Percentiles rank a stretch among this genome's conserved stretches.
phyloP scores from a whole-genome alignment of 2,888 invertebrate species.

The Unio pictorum region DNA sequence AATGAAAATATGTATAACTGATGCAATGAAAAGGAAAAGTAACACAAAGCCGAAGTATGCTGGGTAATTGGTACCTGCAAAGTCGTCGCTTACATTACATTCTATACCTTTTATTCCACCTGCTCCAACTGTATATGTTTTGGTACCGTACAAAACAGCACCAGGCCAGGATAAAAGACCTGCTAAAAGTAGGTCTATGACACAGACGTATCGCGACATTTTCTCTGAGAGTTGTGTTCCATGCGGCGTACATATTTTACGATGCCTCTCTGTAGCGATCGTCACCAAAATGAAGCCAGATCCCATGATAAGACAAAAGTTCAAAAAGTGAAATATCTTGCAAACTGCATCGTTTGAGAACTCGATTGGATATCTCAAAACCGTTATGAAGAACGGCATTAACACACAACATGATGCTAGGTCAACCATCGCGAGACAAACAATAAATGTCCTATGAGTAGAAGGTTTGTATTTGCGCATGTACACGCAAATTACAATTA shows the following conservation, averaged over 20 bases:
- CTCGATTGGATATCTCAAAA: too few relatives aligned
- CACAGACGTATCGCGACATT: conserved; percentile 25
- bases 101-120: conserved; percentile 34
- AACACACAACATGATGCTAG: too few relatives aligned
- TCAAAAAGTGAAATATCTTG: too few relatives aligned
- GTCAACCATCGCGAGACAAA: too few relatives aligned
- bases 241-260: conserved; percentile 49
- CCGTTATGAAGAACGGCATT: too few relatives aligned
- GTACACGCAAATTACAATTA: too few relatives aligned
- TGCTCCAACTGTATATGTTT: conserved; percentile 29
- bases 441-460: too few relatives aligned
- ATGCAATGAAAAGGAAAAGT: conserved; percentile 13
- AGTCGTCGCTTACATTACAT: conserved; percentile 41
- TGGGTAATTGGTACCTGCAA: conserved; percentile 33
- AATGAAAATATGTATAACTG: too few relatives aligned
- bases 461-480: too few relatives aligned
- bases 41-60: conserved; percentile 41
- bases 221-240: conserved; percentile 36
- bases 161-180: conserved; percentile 40
- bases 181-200: conserved; percentile 16
- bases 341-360: too few relatives aligned
- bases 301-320: conserved; percentile 9
- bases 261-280: conserved; percentile 43
- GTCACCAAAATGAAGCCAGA: conserved; percentile 33
- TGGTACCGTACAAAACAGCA: conserved; percentile 45